Base-by-base conservation (phyloP, 2,888 invertebrate species). In the Tipula unca region DNA sequence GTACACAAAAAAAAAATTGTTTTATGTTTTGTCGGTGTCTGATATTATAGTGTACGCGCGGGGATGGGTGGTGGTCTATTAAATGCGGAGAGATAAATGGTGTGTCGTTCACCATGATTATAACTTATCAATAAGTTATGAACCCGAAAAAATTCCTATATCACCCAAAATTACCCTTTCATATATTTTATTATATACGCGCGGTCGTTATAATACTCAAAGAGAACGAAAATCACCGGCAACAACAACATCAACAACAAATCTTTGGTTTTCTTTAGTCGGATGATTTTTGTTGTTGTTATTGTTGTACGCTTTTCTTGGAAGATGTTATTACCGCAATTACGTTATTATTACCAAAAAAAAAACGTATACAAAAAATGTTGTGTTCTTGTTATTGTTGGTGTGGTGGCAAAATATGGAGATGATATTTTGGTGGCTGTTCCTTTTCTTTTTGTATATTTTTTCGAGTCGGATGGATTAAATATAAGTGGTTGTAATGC, bases 401-500 rank as follows among this genome's bases (percentile, higher is more conserved):
- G 69, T 25, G 69, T 48, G 25, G 25, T 69, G 48, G 42, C 3
- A 17, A 17, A 1, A 69, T 69, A 3, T n/a, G 25, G 10, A 25
- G 20, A 69, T 69, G 25, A 69, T 69, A 25, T 69, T 20, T 69
- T 69, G 69, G 69, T 69, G 69, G 69, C 10, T 54, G 20, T 54
- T 54, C 4, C 13, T 54, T 54, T 54, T 48, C 8, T 54, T 54
- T 4, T 32, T 32, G 3, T 1, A 69, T 25, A 25, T 69, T 69
- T 69, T 69, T 69, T 1, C 10, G n/a, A 69, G 69, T 69, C 25
- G 69, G 25, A 69, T 25, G 69, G 69, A 25, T 69, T 69, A 69
- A 69, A 69, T 69, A 69, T 69, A 69, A 69, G 69, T 69, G 69
- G 69, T 69, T 69, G 69, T 69, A 69, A 69, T 69, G 69, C 69